Base-by-base conservation (phyloP, 1,140 invertebrate species). In the Philaenus spumarius region DNA sequence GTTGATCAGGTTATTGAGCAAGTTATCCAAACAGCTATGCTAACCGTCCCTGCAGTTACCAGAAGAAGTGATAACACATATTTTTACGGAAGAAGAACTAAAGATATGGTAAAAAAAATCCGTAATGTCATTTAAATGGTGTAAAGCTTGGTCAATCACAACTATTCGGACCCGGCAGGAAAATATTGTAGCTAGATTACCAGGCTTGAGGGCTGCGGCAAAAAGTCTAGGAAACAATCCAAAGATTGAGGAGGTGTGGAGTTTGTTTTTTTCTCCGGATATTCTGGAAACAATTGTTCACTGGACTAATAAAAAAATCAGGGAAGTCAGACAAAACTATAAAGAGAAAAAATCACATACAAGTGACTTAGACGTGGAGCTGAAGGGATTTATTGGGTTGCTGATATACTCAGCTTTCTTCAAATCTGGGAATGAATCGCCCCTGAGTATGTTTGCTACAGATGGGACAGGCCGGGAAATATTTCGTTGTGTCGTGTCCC, bases 381-480 rank as follows among this genome's bases (percentile, higher is more conserved):
- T n/a, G n/a, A n/a, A n/a, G 20, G 30, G 48, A 5, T 59, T 59
- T 30, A 59, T 59, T 52, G 47, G 34, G 6, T 14, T 30, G 19
- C 17, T 56, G 1, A 23, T 56, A 5, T 59, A 53, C 19, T 40
- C 15, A n/a, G 17, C 47, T 24, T 22, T 22, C 9, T 52, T 40
- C 34, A 59, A 59, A 35, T 7, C 20, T 39, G 47, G 30, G 14
- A 56, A 45, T 46, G 55, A 56, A 47, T 45, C 20, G 3, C 22
- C 46, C 15, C 4, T 15, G n/a, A 53, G n/a, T 52, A 2, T 52
- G 1, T 59, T 59, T 43, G 53, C 50, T 14, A 63, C 60, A 14
- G 56, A 65, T 43, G 61, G 59, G 19, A 65, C 59, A 46, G 66
- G 53, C 7, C 42, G 58, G 53, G 61, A 64, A 56, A 39, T 55